Base-by-base conservation (phyloP, 1,140 invertebrate genomes). In the Oedothorax gibbosus region DNA sequence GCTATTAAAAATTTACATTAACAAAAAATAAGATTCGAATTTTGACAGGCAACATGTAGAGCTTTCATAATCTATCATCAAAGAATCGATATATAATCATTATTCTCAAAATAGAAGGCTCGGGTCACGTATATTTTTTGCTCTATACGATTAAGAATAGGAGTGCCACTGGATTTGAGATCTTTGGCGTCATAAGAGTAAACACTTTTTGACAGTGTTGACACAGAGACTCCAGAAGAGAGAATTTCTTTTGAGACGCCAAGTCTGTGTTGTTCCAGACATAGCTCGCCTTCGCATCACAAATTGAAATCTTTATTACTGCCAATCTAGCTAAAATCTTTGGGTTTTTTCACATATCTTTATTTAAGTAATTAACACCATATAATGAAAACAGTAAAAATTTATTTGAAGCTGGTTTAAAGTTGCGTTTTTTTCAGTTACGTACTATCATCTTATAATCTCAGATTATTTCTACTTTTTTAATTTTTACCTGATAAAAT, bases 121-220 rank as follows among this genome's bases (percentile, higher is more conserved):
- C 35, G 5, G 35, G 35, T 35, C 35, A 35, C 35, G 35, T 5
- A 35, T 14, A 60, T 60, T 60, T n/a, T 60, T 71, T 51, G 14
- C 54, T 71, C 15, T 18, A 71, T 18, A 71, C 49, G 8, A 71
- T 15, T 71, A 49, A 12, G 65, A 64, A 51, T 50, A 60, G 75
- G 75, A 77, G 75, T 65, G 75, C 75, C 75, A 50, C 35, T 64
- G 75, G 75, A 64, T 77, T 77, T 64, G 49, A 77, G 60, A 77
- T 77, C 75, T 77, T 65, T 64, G 75, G 60, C 75, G 75, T 77
- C 75, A 18, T 54, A 56, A 77, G 49, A 51, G 75, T 77, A 77
- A 77, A 77, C 75, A 77, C n/a, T 77, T 65, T 18, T 21, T 77
- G 75, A 77, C 75, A 7, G 21, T 77, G 60, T 77, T 77, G 75